Conservation (phyloP, 2,113 vertebrate species). For the Chionomys nivalis region DNA sequence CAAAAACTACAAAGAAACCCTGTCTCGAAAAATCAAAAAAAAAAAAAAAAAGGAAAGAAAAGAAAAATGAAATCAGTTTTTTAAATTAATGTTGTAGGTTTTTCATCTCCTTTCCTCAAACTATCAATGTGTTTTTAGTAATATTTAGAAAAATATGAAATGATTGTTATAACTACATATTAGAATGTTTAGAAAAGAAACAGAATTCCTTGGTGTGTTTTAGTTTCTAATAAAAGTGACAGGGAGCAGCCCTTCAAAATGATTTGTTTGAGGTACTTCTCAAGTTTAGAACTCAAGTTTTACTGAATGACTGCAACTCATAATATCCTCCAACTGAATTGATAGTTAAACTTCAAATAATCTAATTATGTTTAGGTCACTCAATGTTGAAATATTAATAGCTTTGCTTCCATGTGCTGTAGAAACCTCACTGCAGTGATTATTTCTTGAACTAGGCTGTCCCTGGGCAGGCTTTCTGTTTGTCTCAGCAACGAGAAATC, state of each 20-base stretch:
- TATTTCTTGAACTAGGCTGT: neutral
- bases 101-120: neutral
- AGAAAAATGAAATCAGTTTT: neutral
- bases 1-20: too few relatives aligned
- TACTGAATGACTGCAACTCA: neutral
- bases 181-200: neutral
- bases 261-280: neutral
- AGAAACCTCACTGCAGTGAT: neutral
- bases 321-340: neutral
- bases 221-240: neutral
- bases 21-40: too few relatives aligned
- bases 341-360: neutral
- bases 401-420: neutral
- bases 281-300: neutral
- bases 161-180: neutral
- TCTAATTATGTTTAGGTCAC: neutral
- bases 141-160: neutral
- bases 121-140: neutral
- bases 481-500: conserved; percentile 21
- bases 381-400: neutral
- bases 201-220: neutral
- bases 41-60: too few relatives aligned
- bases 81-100: neutral
- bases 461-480: neutral
- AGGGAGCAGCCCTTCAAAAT: neutral